phyloP scores from a whole-genome alignment of 2,797 vertebrate species.

The Chrosomus eos region DNA sequence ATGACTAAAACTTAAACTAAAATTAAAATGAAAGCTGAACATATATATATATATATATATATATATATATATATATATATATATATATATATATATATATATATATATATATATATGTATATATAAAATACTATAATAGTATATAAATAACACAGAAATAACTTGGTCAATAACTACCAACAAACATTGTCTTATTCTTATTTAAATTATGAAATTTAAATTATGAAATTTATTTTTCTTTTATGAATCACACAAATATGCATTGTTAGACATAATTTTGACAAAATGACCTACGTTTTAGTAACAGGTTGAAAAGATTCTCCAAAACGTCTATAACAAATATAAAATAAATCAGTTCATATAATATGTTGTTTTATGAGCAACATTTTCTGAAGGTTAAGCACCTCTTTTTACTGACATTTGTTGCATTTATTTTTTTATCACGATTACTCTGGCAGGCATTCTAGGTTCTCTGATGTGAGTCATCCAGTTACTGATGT shows the following conservation, averaged over 20 bases:
- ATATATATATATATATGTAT: too few species aligned
- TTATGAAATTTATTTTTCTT: too few species aligned
- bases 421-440: conserved; percentile 11
- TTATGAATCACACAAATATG: too few species aligned
- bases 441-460: background rate
- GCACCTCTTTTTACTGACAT: background rate
- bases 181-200: too few species aligned
- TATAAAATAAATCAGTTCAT: background rate
- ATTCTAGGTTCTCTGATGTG: conserved; percentile 4
- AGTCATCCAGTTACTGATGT: conserved; percentile 29
- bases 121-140: background rate
- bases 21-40: background rate
- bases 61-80: too few species aligned
- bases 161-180: background rate
- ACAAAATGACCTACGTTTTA: background rate
- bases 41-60: too few species aligned
- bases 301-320: background rate
- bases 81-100: too few species aligned
- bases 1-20: background rate
- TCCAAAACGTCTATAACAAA: background rate
- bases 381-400: background rate
- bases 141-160: background rate
- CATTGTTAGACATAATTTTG: background rate
- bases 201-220: too few species aligned
- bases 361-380: background rate